Evolutionary conservation across 2,797 vertebrate species (phyloP).

Genomic region (Artibeus jamaicensis): DNA sequence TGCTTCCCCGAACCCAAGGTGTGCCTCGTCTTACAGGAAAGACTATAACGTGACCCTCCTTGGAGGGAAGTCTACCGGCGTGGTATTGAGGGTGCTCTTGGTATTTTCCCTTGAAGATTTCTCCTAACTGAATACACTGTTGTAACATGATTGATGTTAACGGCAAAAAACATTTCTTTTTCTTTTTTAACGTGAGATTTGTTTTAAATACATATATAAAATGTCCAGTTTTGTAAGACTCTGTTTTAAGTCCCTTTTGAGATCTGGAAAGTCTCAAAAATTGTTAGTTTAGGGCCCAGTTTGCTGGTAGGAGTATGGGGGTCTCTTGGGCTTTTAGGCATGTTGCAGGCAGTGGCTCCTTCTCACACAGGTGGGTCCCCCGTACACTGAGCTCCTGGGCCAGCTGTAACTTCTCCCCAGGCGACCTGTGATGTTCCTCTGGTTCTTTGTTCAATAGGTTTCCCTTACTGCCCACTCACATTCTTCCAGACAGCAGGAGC

Average conservation of each 20-base stretch:
- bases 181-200: not conserved
- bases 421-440: not conserved
- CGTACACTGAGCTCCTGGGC: not conserved
- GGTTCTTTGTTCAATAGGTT: not conserved
- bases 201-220: not conserved
- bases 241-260: not conserved
- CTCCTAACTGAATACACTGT: not conserved
- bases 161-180: not conserved
- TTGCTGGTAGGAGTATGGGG: not conserved
- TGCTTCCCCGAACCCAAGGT: no score
- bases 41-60: no score
- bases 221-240: not conserved
- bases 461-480: constrained; percentile 17
- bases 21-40: no score
- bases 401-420: not conserved
- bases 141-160: not conserved
- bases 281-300: not conserved
- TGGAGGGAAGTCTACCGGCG: no score
- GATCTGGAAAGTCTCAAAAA: not conserved
- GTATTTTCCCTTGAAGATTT: not conserved
- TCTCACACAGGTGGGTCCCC: not conserved
- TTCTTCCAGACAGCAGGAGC: constrained; percentile 50
- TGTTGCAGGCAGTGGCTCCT: not conserved
- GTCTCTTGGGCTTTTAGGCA: not conserved
- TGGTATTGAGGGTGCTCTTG: no score